A percentile compares a stretch with the other conserved stretches of the same genome.
Conservation (phyloP, 2,797 vertebrate species). For the Fratercula arctica region DNA sequence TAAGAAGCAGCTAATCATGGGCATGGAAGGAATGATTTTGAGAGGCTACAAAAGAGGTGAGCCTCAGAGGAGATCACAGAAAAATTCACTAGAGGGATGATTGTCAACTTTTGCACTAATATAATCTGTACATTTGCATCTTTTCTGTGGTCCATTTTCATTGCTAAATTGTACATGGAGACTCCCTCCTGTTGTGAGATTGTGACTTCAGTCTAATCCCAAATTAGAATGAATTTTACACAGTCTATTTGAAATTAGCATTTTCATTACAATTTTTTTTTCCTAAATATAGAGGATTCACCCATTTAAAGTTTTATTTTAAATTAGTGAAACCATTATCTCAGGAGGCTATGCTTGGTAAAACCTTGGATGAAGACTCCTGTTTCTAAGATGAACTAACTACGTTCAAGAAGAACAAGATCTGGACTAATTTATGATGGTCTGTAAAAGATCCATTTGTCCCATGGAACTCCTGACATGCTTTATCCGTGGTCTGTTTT, state of each 20-base stretch:
- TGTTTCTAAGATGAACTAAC: neutral
- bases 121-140: neutral
- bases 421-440: neutral
- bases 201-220: neutral
- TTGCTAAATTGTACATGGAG: fast-evolving
- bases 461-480: neutral
- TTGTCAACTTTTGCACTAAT: neutral
- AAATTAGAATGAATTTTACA: neutral
- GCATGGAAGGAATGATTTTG: neutral
- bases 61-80: neutral
- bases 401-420: neutral
- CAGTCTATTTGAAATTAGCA: neutral
- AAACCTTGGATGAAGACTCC: neutral
- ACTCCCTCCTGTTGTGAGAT: neutral
- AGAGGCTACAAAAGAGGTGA: neutral
- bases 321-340: neutral
- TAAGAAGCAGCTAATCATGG: neutral
- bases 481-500: neutral
- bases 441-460: neutral
- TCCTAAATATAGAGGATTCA: neutral
- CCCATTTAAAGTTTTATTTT: neutral
- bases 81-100: neutral
- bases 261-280: neutral
- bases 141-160: neutral
- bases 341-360: neutral